Evolutionary conservation across 2,797 vertebrate genomes (phyloP), one percentile per base, ranked within the genome.

Genomic region (Ficedula albicollis): DNA sequence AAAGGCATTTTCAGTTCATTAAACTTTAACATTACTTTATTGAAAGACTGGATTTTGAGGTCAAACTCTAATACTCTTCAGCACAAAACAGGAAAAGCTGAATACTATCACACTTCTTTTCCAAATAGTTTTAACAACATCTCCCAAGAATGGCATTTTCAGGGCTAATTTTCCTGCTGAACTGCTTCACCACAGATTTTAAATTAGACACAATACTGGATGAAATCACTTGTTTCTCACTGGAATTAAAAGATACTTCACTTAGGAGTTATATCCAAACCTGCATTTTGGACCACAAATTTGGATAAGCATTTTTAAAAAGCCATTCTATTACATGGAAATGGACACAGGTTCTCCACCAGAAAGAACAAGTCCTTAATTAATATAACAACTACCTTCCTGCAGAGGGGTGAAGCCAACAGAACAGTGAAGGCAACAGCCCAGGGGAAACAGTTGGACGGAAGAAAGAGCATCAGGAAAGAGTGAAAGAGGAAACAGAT

Each of bases 401-500:
- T 76, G 67, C 6, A 5, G 30, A 84, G 46, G 12, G n/a, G 60
- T 51, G 46, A 72, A 60, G 81, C 56, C 75, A 87, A 90, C 81
- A 93, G 90, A 95, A 94, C 27, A 81, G 29, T 7, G 6, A 46
- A 58, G 70, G 75, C 63, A 83, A 81, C 68, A 58, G 59, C 36
- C 15, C 64, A 90, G 64, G 67, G 83, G 60, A 92, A 96, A 90
- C 63, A 88, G 77, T 6, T 54, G 44, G 82, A 93, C 30, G 30
- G 83, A 91, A 90, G 39, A 89, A 84, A 78, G 30, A 81, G n/a
- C 56, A 74, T 60, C 73, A 90, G 77, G 52, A 91, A 90, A 95
- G 76, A 81, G 62, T 43, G 44, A 94, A 89, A 93, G 55, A 88
- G 95, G 93, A 96, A 97, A 96, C 91, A 96, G 89, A 88, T 94